Evolutionary conservation across 2,888 invertebrate genomes (phyloP), one percentile per base, ranked within the genome.

Genomic region (Trissoscelio sp.): DNA sequence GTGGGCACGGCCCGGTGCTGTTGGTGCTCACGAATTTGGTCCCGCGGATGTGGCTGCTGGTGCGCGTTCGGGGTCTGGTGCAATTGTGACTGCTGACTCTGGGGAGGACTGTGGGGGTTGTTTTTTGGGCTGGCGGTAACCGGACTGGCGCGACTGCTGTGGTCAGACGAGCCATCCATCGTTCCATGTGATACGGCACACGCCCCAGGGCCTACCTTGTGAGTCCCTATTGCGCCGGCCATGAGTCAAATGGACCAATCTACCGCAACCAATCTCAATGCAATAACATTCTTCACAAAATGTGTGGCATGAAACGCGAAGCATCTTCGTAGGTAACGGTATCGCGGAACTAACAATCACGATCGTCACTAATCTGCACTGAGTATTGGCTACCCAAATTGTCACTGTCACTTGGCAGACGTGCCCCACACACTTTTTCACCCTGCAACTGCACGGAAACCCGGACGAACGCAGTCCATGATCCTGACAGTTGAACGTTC

Each of bases 111-210:
- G 81, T 88, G 88, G 31, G 88, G 87, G 24, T 83, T 83, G 39
- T 83, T 81, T 75, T 90, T 91, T 37, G 90, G 92, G 82, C 91
- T 91, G 87, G 88, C 88, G 83, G 90, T 89, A 82, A 90, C 86
- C 84, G 92, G 89, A 85, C 91, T 91, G 83, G 89, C 91, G 79
- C 91, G 91, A 83, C 91, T 91, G 84, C 91, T 91, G 90, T 92
- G 90, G 85, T 91, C 88, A 92, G 93, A 87, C 91, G 93, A 87
- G 92, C 91, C 91, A 87, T 91, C 91, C 90, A 91, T 91, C 86
- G 90, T 89, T 88, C 90, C 90, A 88, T 55, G 42, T 74, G 69
- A 48, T 57, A 58, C 66, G 53, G 57, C 53, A 55, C 42, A 24
- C 31, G 14, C 53, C 51, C 69, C 60, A 44, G 34, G 2, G 51